These are phyloP conservation scores for Tenthredo amoena DNA, from an alignment of 2,888 invertebrate species.

Conservation along the genomic window DNA sequence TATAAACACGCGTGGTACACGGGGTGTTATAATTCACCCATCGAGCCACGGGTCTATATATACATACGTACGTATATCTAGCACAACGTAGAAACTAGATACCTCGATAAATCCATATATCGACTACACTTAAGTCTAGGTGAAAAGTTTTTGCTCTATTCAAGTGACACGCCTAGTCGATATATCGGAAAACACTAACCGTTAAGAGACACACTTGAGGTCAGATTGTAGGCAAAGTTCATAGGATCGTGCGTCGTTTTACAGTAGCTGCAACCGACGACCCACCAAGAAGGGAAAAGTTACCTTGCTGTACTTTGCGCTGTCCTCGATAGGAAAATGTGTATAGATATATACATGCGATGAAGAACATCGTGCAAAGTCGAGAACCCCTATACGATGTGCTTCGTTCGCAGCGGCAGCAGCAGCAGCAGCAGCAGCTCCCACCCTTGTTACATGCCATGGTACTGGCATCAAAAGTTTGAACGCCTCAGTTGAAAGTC, in stretches of 20 bases:
- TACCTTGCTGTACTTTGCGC: neutral
- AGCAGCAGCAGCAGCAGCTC: neutral
- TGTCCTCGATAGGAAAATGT: neutral
- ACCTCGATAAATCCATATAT: constrained; percentile 21
- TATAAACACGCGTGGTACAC: neutral
- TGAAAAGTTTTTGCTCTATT: constrained; percentile 29
- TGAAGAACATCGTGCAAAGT: constrained; percentile 3
- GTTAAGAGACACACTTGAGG: constrained; percentile 30
- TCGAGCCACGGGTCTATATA: neutral
- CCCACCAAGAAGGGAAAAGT: neutral
- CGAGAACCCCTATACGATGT: neutral
- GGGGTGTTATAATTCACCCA: neutral
- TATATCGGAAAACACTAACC: constrained; percentile 53
- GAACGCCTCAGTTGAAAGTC: constrained; percentile 4
- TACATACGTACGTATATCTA: neutral
- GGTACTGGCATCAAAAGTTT: constrained; percentile 10
- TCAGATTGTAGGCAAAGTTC: constrained; percentile 45
- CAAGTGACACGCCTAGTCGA: constrained; percentile 44
- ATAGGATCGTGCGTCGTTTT: neutral
- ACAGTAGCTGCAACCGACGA: neutral
- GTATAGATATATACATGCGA: neutral
- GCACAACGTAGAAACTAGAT: neutral
- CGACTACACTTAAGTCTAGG: neutral
- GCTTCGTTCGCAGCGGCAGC: neutral
- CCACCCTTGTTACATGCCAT: neutral